phyloP scores from a whole-genome alignment of 2,797 vertebrate genomes.

The Neosalanx taihuensis region DNA sequence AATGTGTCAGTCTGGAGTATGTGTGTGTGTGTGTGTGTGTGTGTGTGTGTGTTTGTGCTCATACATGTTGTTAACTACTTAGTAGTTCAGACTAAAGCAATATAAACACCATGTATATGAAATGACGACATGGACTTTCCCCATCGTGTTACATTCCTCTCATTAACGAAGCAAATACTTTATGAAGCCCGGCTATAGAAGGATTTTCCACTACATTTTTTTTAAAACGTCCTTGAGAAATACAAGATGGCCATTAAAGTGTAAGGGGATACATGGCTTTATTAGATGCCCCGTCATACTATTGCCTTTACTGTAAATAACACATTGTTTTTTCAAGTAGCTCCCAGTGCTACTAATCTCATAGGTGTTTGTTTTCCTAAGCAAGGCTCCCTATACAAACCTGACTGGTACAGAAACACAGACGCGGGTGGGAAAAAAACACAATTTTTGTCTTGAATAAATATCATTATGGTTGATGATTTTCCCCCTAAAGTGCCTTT shows the following conservation, averaged over 20 bases:
- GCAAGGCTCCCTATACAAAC: constrained; percentile 69
- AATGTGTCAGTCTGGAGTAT: background rate
- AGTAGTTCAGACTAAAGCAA: constrained; percentile 24
- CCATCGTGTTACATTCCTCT: constrained; percentile 45
- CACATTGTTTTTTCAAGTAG: constrained; percentile 73
- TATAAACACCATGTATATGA: constrained; percentile 27
- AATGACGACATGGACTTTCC: constrained; percentile 38
- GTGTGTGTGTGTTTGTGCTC: background rate
- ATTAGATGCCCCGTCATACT: constrained; percentile 70
- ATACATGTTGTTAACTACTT: background rate
- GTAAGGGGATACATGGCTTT: constrained; percentile 61
- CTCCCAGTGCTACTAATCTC: constrained; percentile 70
- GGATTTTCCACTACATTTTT: constrained; percentile 27
- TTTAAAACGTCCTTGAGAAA: constrained; percentile 32
- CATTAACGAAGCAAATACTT: constrained; percentile 47
- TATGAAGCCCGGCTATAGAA: constrained; percentile 31
- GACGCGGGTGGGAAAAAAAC: constrained; percentile 34
- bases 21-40: constrained; percentile 7
- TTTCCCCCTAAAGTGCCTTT: constrained; percentile 71
- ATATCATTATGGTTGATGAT: constrained; percentile 77
- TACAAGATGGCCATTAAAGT: constrained; percentile 62
- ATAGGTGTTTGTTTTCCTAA: constrained; percentile 81
- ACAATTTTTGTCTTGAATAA: constrained; percentile 78
- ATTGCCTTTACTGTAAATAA: constrained; percentile 77
- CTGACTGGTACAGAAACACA: constrained; percentile 57